Evolutionary conservation across 2,797 vertebrate species (phyloP), one percentile per base, ranked within the genome.

Genomic region (Coregonus sp.): DNA sequence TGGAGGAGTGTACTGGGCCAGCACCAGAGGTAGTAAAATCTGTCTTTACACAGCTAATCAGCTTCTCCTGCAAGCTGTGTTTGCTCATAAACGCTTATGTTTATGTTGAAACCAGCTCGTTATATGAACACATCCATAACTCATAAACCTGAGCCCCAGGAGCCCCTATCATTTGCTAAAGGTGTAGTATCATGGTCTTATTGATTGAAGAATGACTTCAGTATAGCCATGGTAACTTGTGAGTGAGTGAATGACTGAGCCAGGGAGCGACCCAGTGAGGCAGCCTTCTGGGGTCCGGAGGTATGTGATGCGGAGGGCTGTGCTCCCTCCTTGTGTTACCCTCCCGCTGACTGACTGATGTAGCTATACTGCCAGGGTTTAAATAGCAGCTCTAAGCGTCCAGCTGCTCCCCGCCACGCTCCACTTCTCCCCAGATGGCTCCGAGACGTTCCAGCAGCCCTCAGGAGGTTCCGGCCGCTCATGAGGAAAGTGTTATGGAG

Each of bases 391-490:
- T 94, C 92, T 90, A 91, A 89, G 89, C 87, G 87, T 91, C 93
- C 94, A 94, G 94, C 94, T 94, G 94, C 93, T 95, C 93, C 90
- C 89, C 86, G 92, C 93, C 93, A 95, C 86, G 92, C 93, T 94
- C 90, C 91, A 93, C 92, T 93, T 93, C 93, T 92, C 89, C 93
- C 93, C 94, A 94, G 94, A 94, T 94, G 94, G 93, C 91, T 91
- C 86, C 59, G 89, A 94, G 92, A 93, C 90, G 89, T 93, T 94
- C 92, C 93, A 92, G 90, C 83, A 93, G 90, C 89, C 91, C 91
- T 93, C 90, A 81, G 86, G 91, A 93, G 92, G 78, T 91, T 77
- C 91, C 52, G 52, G 52, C 4, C 85, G 86, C 88, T 92, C 90
- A 91, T 89, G 86, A 90, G 93, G 91, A 92, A 93, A 91, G 91